Percentiles rank a stretch among this genome's conserved stretches.
These are phyloP conservation scores for Leptocoma aspasia DNA, from an alignment of 2,113 vertebrate genomes.

Conservation along the genomic window DNA sequence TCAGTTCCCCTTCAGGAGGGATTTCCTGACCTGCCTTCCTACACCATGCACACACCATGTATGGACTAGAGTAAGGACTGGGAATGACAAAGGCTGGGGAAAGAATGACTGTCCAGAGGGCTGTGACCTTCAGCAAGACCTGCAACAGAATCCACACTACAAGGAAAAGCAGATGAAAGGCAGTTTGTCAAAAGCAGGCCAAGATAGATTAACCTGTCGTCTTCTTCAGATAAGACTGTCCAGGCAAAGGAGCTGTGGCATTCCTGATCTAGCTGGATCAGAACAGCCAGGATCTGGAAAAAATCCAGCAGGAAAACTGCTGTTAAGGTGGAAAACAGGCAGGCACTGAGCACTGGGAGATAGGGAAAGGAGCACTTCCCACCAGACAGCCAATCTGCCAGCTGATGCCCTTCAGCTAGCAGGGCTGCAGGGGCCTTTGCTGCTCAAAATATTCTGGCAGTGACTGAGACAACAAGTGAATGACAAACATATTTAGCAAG, in stretches of 20 bases:
- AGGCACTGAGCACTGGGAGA: background rate
- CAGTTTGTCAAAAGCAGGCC: background rate
- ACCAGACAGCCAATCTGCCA: background rate
- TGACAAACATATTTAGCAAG: background rate
- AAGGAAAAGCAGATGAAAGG: background rate
- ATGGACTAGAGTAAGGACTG: background rate
- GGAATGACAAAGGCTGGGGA: background rate
- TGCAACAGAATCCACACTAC: background rate
- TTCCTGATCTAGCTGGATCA: background rate
- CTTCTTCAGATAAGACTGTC: background rate
- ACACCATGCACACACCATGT: background rate
- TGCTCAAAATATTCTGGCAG: conserved; percentile 21
- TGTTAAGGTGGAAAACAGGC: background rate
- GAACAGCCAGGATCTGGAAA: background rate
- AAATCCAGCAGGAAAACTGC: background rate
- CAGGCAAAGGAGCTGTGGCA: background rate
- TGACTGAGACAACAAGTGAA: background rate
- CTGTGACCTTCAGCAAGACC: background rate
- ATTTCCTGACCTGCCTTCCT: background rate
- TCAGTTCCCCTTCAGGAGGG: background rate
- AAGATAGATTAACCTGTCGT: background rate
- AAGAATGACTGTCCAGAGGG: background rate
- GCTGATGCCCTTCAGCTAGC: background rate
- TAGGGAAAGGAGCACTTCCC: background rate
- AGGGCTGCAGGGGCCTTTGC: background rate